Percentiles rank a stretch among this genome's conserved stretches.
These are phyloP conservation scores for Ovibos moschatus DNA, from an alignment of 2,113 vertebrate genomes.

Conservation along the genomic window DNA sequence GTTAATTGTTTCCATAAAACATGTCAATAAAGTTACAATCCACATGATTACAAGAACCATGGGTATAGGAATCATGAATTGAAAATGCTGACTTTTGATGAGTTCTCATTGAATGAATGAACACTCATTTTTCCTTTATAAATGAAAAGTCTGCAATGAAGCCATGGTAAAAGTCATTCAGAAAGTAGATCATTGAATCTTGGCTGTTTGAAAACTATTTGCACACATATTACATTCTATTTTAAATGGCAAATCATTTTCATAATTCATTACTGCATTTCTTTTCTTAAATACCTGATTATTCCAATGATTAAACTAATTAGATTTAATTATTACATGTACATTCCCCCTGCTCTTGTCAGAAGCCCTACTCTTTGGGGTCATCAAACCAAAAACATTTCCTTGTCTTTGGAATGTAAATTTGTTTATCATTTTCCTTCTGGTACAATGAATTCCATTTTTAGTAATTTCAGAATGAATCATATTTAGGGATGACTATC, in stretches of 20 bases:
- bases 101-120: not conserved
- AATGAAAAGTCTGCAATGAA: not conserved
- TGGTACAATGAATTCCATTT: constrained; percentile 26
- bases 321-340: not conserved
- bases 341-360: not conserved
- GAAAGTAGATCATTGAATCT: not conserved
- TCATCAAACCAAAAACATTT: not conserved
- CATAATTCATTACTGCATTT: constrained; percentile 41
- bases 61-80: not conserved
- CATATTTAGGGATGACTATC: not conserved
- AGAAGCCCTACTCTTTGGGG: not conserved
- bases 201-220: not conserved
- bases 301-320: constrained; percentile 50
- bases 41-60: not conserved
- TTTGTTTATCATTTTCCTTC: not conserved
- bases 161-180: not conserved
- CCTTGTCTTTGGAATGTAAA: not conserved
- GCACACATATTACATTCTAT: not conserved
- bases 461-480: not conserved
- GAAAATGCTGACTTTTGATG: not conserved
- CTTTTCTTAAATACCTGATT: constrained; percentile 53
- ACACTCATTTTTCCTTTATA: not conserved
- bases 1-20: not conserved
- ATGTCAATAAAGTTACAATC: not conserved
- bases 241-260: constrained; percentile 41